These are phyloP conservation scores for Pilophorus perplexus DNA, from an alignment of 2,888 invertebrate genomes.

Conservation along the genomic window DNA sequence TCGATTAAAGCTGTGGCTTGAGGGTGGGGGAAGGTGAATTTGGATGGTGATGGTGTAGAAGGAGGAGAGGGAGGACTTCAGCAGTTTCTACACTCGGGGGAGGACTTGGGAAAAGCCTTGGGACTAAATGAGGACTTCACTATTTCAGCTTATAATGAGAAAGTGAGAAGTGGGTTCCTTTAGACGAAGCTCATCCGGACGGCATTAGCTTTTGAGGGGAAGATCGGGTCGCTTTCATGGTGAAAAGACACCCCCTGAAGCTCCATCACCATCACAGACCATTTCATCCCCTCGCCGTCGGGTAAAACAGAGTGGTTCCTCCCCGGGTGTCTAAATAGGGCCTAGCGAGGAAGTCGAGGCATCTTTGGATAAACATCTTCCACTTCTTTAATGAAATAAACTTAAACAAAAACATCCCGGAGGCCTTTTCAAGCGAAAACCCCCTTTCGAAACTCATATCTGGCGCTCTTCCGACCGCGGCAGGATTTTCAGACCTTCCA, in stretches of 20 bases:
- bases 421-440: background rate
- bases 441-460: slow-evolving; percentile 22
- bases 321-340: slow-evolving; percentile 2
- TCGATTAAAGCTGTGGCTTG: slow-evolving; percentile 18
- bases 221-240: slow-evolving; percentile 29
- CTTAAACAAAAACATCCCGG: slow-evolving; percentile 29
- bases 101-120: slow-evolving; percentile 10
- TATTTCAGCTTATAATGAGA: slow-evolving; percentile 36
- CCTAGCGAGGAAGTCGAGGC: background rate
- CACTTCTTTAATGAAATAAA: slow-evolving; percentile 33
- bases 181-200: slow-evolving; percentile 29
- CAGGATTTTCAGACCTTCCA: slow-evolving; percentile 3
- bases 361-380: slow-evolving; percentile 35
- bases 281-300: background rate
- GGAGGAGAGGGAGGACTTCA: background rate
- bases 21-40: background rate
- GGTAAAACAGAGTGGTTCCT: slow-evolving; percentile 22
- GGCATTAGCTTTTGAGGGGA: slow-evolving; percentile 36
- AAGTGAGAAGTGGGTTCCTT: slow-evolving; percentile 33
- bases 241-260: too few species aligned
- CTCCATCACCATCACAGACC: too few species aligned
- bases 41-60: slow-evolving; percentile 14
- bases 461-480: background rate
- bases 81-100: background rate
- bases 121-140: slow-evolving; percentile 35